Evolutionary conservation across 2,888 invertebrate species (phyloP), one percentile per base, ranked within the genome.

Genomic region (Calliopum simillimum): DNA sequence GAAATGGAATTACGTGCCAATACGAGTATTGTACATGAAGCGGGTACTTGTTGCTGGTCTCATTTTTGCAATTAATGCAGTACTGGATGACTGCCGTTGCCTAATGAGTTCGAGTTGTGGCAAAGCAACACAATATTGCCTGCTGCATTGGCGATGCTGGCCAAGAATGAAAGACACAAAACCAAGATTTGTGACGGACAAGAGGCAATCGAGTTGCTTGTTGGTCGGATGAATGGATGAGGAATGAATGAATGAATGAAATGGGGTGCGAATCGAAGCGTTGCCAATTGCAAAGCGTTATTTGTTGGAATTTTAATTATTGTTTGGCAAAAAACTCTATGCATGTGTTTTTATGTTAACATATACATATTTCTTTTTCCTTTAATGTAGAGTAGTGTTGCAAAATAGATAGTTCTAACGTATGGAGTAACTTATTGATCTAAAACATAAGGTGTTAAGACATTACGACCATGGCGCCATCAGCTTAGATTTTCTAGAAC

Each of bases 1-100:
- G 78, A 77, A 76, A 76, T 73, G 74, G 75, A 78, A 78, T 78
- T 47, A 78, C 77, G 78, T 78, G 78, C 74, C 76, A 79, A 78
- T 74, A n/a, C n/a, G n/a, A n/a, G n/a, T n/a, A 78, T 79, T 75
- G 78, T 75, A 76, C 76, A 67, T 70, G 41, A 58, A n/a, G 13
- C 23, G 53, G 51, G 19, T 41, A n/a, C 12, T 44, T 46, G 43
- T 25, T 41, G 44, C 19, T 44, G 66, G n/a, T 23, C 11, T 41
- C 33, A 43, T 51, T 21, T 46, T 61, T 46, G 61, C 46, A 21
- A 44, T 19, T 19, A 58, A 33, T 66, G 63, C 33, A 33, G 49
- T 49, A 21, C 21, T 51, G 51, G 64, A 53, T 61, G 61, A 33
- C 41, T 44, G 61, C 43, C 49, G 51, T 64, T 64, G 49, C 43